A percentile compares a stretch with the other conserved stretches of the same genome.
phyloP scores from a whole-genome alignment of 2,888 invertebrate species.

The Uropetala carovei region DNA sequence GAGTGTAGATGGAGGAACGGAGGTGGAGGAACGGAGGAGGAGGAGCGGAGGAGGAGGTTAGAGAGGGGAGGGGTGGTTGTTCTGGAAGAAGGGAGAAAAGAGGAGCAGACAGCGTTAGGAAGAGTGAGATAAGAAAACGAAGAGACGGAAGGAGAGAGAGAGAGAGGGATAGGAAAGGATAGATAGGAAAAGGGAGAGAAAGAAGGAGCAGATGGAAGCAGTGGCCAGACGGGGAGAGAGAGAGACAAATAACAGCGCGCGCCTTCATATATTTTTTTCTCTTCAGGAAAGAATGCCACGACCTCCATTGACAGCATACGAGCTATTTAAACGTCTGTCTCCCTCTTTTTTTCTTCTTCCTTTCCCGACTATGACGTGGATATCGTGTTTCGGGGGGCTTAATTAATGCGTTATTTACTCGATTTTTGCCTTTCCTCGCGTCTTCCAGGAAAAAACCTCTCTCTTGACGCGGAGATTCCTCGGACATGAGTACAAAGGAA shows the following conservation, averaged over 20 bases:
- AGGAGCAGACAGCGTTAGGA: no score
- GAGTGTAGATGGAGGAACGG: background rate
- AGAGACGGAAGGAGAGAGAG: no score
- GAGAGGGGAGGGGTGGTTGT: background rate
- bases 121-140: no score
- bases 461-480: background rate
- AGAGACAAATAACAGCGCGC: constrained; percentile 49
- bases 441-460: background rate
- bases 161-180: background rate
- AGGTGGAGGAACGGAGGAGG: no score
- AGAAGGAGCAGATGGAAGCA: constrained; percentile 37
- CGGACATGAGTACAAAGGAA: no score
- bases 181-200: background rate
- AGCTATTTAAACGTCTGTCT: constrained; percentile 52
- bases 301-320: constrained; percentile 9
- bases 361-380: background rate
- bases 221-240: constrained; percentile 29
- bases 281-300: constrained; percentile 16
- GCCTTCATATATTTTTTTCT: constrained; percentile 6
- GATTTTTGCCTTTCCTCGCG: constrained; percentile 15
- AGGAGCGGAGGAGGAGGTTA: background rate
- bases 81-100: no score
- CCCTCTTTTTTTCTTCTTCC: background rate
- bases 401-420: constrained; percentile 49
- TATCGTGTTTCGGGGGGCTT: constrained; percentile 34